Percentiles rank a stretch among this genome's conserved stretches.
These are phyloP conservation scores for Gymnocheta viridis DNA, from an alignment of 2,888 invertebrate species.

Conservation along the genomic window DNA sequence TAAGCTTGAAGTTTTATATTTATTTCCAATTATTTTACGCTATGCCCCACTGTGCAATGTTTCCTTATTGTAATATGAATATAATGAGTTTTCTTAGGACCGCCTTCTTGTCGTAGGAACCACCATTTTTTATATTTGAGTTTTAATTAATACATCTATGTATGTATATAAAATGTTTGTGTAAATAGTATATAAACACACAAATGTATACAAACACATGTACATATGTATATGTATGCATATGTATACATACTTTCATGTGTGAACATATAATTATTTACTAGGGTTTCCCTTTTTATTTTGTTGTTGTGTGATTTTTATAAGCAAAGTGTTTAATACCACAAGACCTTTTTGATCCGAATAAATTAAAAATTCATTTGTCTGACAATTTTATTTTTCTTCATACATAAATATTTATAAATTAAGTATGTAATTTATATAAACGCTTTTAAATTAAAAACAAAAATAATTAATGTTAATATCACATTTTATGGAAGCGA, in stretches of 20 bases:
- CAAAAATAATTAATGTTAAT: not conserved
- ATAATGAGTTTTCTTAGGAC: conserved; percentile 40
- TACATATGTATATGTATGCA: not conserved
- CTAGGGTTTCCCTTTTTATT: conserved; percentile 40
- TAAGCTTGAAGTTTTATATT: no score
- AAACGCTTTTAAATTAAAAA: conserved; percentile 4
- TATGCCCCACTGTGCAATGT: not conserved
- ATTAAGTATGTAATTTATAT: not conserved
- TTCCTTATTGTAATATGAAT: conserved; percentile 25
- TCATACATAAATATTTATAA: conserved; percentile 9
- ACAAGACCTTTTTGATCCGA: not conserved
- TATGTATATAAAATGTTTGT: not conserved
- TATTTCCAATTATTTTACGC: no score
- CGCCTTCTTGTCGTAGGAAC: conserved; percentile 55
- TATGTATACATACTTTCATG: not conserved
- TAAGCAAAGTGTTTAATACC: not conserved
- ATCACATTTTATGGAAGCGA: not conserved
- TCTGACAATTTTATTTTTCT: not conserved
- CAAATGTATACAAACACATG: not conserved
- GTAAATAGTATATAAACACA: conserved; percentile 10
- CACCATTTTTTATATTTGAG: conserved; percentile 54
- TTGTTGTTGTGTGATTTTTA: not conserved
- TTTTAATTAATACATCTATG: conserved; percentile 3
- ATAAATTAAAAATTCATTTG: conserved; percentile 21
- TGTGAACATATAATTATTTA: not conserved